These are phyloP conservation scores for Apamea epomidion DNA, from an alignment of 2,888 invertebrate species.

Conservation along the genomic window DNA sequence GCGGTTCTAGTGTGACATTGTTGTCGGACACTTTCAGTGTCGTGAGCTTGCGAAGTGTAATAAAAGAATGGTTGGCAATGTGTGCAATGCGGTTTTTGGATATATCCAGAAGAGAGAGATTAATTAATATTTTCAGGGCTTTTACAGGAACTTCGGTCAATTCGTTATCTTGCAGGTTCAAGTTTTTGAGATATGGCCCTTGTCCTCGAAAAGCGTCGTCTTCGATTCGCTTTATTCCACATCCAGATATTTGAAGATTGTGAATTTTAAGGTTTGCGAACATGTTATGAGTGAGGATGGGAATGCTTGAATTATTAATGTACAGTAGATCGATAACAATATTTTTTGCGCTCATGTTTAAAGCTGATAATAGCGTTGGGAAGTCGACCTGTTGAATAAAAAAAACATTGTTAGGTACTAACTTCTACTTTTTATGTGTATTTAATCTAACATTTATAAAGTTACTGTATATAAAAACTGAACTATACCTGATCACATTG, in stretches of 20 bases:
- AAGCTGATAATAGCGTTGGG: constrained; percentile 92
- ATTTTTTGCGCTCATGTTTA: constrained; percentile 92
- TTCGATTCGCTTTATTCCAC: constrained; percentile 93
- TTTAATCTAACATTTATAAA: not conserved
- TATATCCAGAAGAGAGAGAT: constrained; percentile 95
- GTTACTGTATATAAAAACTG: not conserved
- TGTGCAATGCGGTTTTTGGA: constrained; percentile 94
- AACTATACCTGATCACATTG: constrained; percentile 95
- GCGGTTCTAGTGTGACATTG: constrained; percentile 93
- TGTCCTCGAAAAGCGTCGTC: constrained; percentile 95
- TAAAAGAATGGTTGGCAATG: constrained; percentile 94
- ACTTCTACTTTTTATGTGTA: constrained; percentile 10
- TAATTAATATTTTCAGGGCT: constrained; percentile 92
- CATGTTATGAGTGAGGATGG: constrained; percentile 92
- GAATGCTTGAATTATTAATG: constrained; percentile 96
- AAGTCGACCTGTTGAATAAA: constrained; percentile 92
- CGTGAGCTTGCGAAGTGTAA: constrained; percentile 93
- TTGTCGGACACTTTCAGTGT: constrained; percentile 97
- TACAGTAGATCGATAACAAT: constrained; percentile 95
- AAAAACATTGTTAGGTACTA: not conserved
- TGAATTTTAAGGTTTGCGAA: constrained; percentile 93
- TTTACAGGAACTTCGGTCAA: constrained; percentile 94
- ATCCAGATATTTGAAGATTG: constrained; percentile 96
- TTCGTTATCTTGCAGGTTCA: constrained; percentile 96
- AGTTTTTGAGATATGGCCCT: constrained; percentile 94